Conservation (phyloP, 2,113 vertebrate species). For the Fregata magnificens region DNA sequence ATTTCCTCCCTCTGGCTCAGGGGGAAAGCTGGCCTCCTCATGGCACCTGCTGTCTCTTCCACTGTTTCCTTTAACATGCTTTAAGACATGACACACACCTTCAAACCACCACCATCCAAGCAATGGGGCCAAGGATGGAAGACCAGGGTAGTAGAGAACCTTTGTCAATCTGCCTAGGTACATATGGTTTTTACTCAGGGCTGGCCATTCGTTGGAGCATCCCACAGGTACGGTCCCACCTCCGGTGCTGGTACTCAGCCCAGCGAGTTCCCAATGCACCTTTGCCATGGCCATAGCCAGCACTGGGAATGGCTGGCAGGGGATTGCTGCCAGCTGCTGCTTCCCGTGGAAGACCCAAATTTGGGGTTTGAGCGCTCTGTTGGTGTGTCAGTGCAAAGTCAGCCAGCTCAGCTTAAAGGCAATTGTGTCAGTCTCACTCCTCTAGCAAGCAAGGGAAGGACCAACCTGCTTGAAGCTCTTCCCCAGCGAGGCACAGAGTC, state of each 20-base stretch:
- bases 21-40: not conserved
- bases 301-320: not conserved
- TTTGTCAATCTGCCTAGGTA: not conserved
- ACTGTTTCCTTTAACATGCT: not conserved
- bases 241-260: not conserved
- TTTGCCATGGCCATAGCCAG: not conserved
- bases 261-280: not conserved
- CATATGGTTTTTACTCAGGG: not conserved
- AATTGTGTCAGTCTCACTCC: not conserved
- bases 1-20: not conserved
- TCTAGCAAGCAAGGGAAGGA: not conserved
- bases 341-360: not conserved
- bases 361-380: not conserved
- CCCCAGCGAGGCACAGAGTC: not conserved
- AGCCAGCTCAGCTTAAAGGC: not conserved
- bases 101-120: not conserved
- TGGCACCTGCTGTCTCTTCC: not conserved
- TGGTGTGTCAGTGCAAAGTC: not conserved
- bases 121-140: not conserved
- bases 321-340: not conserved
- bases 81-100: not conserved
- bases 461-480: not conserved
- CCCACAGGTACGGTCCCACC: not conserved
- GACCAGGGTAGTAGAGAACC: not conserved
- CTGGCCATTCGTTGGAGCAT: rapidly evolving